Base-by-base conservation (phyloP, 2,113 vertebrate species). In the Sus scrofa region DNA sequence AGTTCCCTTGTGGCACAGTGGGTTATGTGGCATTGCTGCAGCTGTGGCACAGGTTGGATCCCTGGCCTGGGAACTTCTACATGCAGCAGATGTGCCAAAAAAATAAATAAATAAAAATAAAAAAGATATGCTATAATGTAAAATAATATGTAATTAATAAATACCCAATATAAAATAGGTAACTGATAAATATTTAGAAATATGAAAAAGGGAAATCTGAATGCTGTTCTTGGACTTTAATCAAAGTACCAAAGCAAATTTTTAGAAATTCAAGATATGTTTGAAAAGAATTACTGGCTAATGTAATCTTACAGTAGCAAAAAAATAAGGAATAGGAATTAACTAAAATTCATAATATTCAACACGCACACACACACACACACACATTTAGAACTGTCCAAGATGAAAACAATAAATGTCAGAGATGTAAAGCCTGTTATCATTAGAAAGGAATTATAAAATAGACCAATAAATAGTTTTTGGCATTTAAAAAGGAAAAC, bases 251-350 rank as follows among this genome's bases (percentile, higher is more conserved):
- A 65, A 70, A 96, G 75, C 7, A 77, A 34, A 62, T 34, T 84
- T 75, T 63, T 37, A 86, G 86, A 86, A 56, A 73, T 95, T 95
- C n/a, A 75, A 88, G 86, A 26, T 93, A 37, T 73, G n/a, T 58
- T 87, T 94, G 37, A 90, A 79, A 97, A 94, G 9, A 88, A 86
- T 75, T 84, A 52, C 5, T 86, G 24, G 62, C 3, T 88, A 89
- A 91, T 73, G 52, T 50, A 95, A 79, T 75, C 22, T 88, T 50
- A 70, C 70, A 14, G 60, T 54, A 86, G 39, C 34, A 68, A 89
- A 60, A 60, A 58, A 24, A 15, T 32, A 77, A 82, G 24, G 92
- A 88, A 74, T 1, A 84, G 27, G 30, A 93, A 60, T 77, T 56
- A 79, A 58, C 54, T 94, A 70, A 90, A 94, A 86, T 74, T 86